Base-by-base conservation (phyloP, 2,113 vertebrate species). In the Gadus macrocephalus region DNA sequence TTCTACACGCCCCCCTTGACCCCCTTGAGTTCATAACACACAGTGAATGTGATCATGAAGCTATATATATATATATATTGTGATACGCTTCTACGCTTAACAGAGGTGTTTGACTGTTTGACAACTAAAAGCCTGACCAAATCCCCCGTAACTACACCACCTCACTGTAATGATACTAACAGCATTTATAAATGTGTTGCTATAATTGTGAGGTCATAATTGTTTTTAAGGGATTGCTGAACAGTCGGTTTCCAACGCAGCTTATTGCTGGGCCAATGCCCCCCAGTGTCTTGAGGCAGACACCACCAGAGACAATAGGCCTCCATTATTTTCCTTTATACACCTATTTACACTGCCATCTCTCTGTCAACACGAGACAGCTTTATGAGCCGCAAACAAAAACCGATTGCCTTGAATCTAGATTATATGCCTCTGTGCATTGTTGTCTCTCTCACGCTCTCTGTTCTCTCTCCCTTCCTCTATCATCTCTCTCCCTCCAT, bases 371-470 rank as follows among this genome's bases (percentile, higher is more conserved):
- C 67, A 68, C 67, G 58, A 72, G 79, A 80, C 70, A 60, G 81
- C 76, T 90, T 90, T 86, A 88, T 85, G 82, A 83, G 79, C 79
- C 83, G 85, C 83, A 76, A 87, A 85, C 76, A 86, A 88, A 89
- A 89, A 86, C 42, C 81, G 72, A 88, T 88, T 79, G 83, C 82
- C 83, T 86, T 79, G 77, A 88, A 83, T 86, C 86, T 69, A 83
- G 77, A 88, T 81, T 71, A 86, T 76, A 78, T 79, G 81, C 76
- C 61, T 76, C 68, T 69, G 27, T 38, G 70, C 81, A 64, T 73
- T 53, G 71, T 78, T 76, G 62, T 69, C 49, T 81, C 80, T 78
- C 74, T 77, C 17, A 5, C 70, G 75, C 11, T 12, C 0, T 75
- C 68, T 56, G 17, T 73, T 64, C 3, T 58, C 55, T 58, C 15